Base-by-base conservation (phyloP, 2,113 vertebrate species). In the Vidua chalybeata region DNA sequence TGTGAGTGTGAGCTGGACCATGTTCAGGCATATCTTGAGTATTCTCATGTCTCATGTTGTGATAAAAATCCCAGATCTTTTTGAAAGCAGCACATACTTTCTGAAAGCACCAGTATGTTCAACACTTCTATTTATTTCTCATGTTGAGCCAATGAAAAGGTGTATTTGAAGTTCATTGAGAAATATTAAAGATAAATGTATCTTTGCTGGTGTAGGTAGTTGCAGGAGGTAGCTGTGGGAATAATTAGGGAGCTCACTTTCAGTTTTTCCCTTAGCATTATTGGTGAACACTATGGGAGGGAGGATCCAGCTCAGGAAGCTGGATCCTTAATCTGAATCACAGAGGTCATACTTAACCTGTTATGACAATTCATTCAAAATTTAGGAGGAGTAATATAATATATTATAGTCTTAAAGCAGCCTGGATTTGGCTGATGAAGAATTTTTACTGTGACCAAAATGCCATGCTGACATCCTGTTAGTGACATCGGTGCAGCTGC, bases 221-320 rank as follows among this genome's bases (percentile, higher is more conserved):
- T 67, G 33, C 1, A 5, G 33, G 51, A 93, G 28, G 28, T 49
- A 30, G 16, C 37, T 26, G 22, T 80, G 54, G 49, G 30, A 76
- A 28, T 72, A 33, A 27, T 35, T 84, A 2, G 8, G 61, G 18
- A 49, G 24, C 10, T 84, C 15, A 37, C 6, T 13, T 69, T 54
- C 2, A 31, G 1, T 55, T 87, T 87, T 67, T 35, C 19, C 49
- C 11, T 28, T 9, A 51, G 4, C 14, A 3, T 79, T 92, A 27
- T n/a, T 45, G 1, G 0, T 23, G 51, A 75, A 16, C 15, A 30
- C 15, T 15, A 1, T 1, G 3, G 18, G 1, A 10, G 9, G 5
- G 8, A 21, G 10, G 9, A 27, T 49, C 24, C 12, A 63, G 14
- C 27, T 66, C 7, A 6, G 7, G 11, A 18, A 85, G 16, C 10